Evolutionary conservation across 2,113 vertebrate genomes (phyloP), one percentile per base, ranked within the genome.

Genomic region (Lepisosteus oculatus): DNA sequence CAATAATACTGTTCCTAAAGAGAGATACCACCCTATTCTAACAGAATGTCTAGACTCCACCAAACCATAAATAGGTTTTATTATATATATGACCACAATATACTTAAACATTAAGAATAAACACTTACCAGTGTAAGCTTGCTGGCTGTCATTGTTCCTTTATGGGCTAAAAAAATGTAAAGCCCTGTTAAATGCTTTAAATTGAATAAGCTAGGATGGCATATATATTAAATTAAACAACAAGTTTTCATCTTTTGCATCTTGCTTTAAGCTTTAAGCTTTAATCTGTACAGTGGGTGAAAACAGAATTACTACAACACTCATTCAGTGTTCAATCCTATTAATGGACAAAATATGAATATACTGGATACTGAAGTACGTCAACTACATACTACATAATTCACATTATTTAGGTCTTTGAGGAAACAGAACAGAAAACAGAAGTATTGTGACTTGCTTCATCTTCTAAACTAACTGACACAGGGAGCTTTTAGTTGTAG

Each of bases 41-140:
- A 29, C 29, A 29, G 1, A 29, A 29, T 29, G 29, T 2, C 29
- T 29, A 29, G 29, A 29, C 1, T 29, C 29, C 29, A 29, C 29
- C 1, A 1, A 29, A 29, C 29, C 29, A 29, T 29, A 29, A 29
- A 29, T 2, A 29, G 29, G 29, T 29, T 29, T 29, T 29, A 29
- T 29, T 29, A 29, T 29, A 29, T 29, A 29, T 29, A 29, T 29
- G 29, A 29, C 29, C 29, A 29, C 29, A 29, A 29, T 29, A 51
- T 51, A 5, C 5, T 51, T 1, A 51, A 51, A 51, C 47, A 51
- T 9, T 6, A 51, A 15, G 6, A 13, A 15, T 61, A 8, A 6
- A 11, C 17, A n/a, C 78, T 78, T 81, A 83, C 79, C 81, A 83
- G 81, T 55, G 81, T 81, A 11, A 83, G 74, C 70, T 74, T 83